Percentiles rank a stretch among this genome's conserved stretches.
Evolutionary conservation across 30 jellyfish, hydroid and myxozoan species (phyloP).

Genomic region (Euphysa ruthae): DNA sequence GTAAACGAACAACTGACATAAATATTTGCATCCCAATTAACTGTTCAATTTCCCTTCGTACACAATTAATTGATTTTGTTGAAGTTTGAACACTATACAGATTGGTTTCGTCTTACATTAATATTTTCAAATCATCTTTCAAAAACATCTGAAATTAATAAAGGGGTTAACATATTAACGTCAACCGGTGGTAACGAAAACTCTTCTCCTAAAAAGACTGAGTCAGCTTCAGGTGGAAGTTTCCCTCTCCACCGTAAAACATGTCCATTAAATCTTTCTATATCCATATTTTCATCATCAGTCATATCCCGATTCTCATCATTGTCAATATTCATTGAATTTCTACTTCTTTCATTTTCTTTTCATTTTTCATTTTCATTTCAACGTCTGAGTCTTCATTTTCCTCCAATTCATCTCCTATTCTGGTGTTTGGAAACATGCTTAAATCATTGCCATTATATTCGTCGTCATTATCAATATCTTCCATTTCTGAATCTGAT

Average conservation of each 20-base stretch:
- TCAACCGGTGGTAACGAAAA: too few relatives aligned
- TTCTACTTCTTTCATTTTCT: too few relatives aligned
- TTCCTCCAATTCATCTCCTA: background rate
- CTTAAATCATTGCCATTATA: background rate
- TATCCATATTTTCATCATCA: background rate
- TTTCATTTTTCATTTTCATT: too few relatives aligned
- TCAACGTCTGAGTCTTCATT: too few relatives aligned
- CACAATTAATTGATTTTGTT: background rate
- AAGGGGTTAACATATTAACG: too few relatives aligned
- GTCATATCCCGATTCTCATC: background rate
- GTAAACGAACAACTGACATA: conserved; percentile 10
- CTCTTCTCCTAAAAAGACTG: too few relatives aligned
- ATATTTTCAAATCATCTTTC: conserved; percentile 3
- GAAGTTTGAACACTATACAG: conserved; percentile 1
- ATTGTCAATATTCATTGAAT: too few relatives aligned
- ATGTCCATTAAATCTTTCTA: too few relatives aligned
- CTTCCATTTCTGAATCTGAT: background rate
- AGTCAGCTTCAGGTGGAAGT: too few relatives aligned
- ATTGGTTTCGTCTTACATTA: conserved; percentile 5
- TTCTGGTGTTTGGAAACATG: background rate
- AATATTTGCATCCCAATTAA: conserved; percentile 14
- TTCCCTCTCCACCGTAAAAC: too few relatives aligned
- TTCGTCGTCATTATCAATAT: background rate
- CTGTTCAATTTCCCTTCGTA: conserved; percentile 5
- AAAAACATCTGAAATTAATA: background rate